phyloP scores from a whole-genome alignment of 2,888 invertebrate genomes.

The Erebia aethiops region DNA sequence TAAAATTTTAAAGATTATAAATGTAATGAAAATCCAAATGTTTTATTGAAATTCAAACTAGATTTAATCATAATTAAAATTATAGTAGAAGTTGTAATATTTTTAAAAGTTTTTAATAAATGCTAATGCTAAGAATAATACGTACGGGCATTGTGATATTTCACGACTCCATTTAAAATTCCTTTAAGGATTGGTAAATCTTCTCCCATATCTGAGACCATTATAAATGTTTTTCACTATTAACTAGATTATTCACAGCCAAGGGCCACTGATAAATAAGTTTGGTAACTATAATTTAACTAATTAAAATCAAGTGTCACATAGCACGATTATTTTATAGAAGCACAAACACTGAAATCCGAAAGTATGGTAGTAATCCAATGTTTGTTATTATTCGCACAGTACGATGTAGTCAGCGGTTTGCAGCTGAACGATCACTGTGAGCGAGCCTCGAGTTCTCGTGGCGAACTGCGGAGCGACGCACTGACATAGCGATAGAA shows the following conservation, averaged over 20 bases:
- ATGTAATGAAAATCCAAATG: too few species aligned
- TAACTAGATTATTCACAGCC: slow-evolving; percentile 77
- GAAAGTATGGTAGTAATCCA: slow-evolving; percentile 63
- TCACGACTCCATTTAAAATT: slow-evolving; percentile 94
- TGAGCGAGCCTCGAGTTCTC: slow-evolving; percentile 68
- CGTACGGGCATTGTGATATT: slow-evolving; percentile 97
- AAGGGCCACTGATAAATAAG: slow-evolving; percentile 72
- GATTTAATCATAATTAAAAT: too few species aligned
- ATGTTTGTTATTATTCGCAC: slow-evolving; percentile 55
- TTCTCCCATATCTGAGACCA: slow-evolving; percentile 89
- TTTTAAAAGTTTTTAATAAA: slow-evolving; percentile 9
- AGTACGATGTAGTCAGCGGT: slow-evolving; percentile 59
- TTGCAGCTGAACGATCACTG: slow-evolving; percentile 57
- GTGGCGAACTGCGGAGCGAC: slow-evolving; percentile 64
- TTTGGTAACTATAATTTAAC: slow-evolving; percentile 71
- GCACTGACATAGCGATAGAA: slow-evolving; percentile 71
- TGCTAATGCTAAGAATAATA: slow-evolving; percentile 56
- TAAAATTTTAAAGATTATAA: background rate
- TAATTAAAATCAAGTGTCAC: slow-evolving; percentile 53
- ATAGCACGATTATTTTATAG: slow-evolving; percentile 46
- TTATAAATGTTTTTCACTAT: slow-evolving; percentile 70
- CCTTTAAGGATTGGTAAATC: slow-evolving; percentile 95
- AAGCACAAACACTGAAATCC: slow-evolving; percentile 78
- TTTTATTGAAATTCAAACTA: too few species aligned
- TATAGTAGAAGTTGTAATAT: background rate